phyloP scores from a whole-genome alignment of 2,797 vertebrate species.

The Acanthurus leucopareius region DNA sequence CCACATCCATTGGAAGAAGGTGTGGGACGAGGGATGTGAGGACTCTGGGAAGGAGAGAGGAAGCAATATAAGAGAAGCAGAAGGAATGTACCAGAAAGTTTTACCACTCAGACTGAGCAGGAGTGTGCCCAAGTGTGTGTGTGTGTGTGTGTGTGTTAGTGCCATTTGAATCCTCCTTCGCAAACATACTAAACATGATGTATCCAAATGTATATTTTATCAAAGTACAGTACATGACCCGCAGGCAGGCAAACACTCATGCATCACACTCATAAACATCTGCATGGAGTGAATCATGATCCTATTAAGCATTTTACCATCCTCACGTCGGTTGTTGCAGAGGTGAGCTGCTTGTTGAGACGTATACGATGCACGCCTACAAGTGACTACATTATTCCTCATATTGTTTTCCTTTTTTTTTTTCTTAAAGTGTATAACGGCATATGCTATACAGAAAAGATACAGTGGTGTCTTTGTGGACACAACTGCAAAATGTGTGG shows the following conservation, averaged over 20 bases:
- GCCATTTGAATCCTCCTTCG: slow-evolving; percentile 68
- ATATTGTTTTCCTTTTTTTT: slow-evolving; percentile 83
- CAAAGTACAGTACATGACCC: slow-evolving; percentile 66
- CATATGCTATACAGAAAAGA: slow-evolving; percentile 86
- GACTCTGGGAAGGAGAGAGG: slow-evolving; percentile 54
- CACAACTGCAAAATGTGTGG: slow-evolving; percentile 89
- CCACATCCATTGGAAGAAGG: slow-evolving; percentile 30
- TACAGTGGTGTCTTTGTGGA: slow-evolving; percentile 88
- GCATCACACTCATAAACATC: slow-evolving; percentile 57
- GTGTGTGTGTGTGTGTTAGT: slow-evolving; percentile 60
- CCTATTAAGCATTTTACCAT: slow-evolving; percentile 70
- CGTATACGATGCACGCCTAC: slow-evolving; percentile 77
- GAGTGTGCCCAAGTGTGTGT: slow-evolving; percentile 58
- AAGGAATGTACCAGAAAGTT: slow-evolving; percentile 71
- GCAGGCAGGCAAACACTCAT: slow-evolving; percentile 68
- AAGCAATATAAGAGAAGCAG: slow-evolving; percentile 73
- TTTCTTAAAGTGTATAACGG: slow-evolving; percentile 90
- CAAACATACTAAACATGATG: slow-evolving; percentile 65
- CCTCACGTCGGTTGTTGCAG: slow-evolving; percentile 79
- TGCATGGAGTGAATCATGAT: slow-evolving; percentile 86
- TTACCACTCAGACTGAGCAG: slow-evolving; percentile 60
- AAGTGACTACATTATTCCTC: slow-evolving; percentile 87
- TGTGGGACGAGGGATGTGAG: slow-evolving; percentile 48
- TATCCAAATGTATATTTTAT: slow-evolving; percentile 77
- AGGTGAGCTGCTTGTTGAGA: slow-evolving; percentile 59